Base-by-base conservation (phyloP, 2,113 vertebrate genomes). In the Tragelaphus buxtoni region DNA sequence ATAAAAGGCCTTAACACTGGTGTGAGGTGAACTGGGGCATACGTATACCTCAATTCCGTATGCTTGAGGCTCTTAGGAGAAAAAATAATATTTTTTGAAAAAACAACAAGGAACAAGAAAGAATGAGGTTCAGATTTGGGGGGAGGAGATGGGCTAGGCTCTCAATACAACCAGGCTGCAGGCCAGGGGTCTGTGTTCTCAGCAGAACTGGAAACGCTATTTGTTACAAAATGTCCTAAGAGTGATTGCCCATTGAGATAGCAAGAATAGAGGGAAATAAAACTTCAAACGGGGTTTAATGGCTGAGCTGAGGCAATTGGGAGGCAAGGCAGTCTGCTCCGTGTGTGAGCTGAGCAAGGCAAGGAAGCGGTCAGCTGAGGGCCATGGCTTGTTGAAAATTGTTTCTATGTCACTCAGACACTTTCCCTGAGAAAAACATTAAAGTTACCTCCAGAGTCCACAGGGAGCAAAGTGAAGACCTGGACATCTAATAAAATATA, bases 211-310 rank as follows among this genome's bases (percentile, higher is more conserved):
- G 98, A 98, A 98, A 97, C 76, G 95, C 83, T 90, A 65, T 97
- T 98, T 96, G 97, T 98, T 98, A 98, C 95, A 98, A 97, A 98
- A 98, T 80, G 97, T 98, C 97, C 98, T 96, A 74, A 96, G 98
- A 98, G 98, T 7, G 98, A 98, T 98, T 96, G 97, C 98, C 97
- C 95, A 76, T 47, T 94, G 94, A 98, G 98, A 98, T 98, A 98
- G 97, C 58, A 53, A 45, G 95, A 95, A 65, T 14, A 93, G 97
- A 97, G 90, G 45, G 88, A 98, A 98, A 97, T 97, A 95, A 98
- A 98, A 98, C 97, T 98, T 98, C 97, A 98, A 98, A 98, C 69
- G 0, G 96, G 96, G 58, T 97, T 98, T 97, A 98, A 98, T 4
- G 30, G 97, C 17, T 0, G 96, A 96, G 96, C 61, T 82, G 20